Evolutionary conservation across 2,113 vertebrate species (phyloP).

Genomic region (Muntiacus muntjak): DNA sequence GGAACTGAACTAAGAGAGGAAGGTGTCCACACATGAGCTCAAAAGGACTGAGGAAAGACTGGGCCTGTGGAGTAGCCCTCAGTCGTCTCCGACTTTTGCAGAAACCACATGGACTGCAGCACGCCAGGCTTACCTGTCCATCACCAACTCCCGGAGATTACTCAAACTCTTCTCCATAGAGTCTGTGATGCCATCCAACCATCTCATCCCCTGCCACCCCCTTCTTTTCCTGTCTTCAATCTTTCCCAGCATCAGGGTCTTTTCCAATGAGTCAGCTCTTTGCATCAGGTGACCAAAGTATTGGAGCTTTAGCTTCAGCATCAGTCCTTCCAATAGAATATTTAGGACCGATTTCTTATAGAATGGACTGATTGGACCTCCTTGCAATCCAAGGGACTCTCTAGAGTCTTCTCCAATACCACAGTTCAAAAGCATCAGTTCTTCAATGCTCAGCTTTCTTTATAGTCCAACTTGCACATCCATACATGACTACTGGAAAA

Average conservation of each 20-base stretch:
- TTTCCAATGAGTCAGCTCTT: not conserved
- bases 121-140: no score
- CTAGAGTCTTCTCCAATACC: not conserved
- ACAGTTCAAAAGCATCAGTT: not conserved
- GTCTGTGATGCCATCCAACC: not conserved
- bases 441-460: not conserved
- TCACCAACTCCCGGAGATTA: not conserved
- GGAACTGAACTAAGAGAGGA: not conserved
- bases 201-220: fast-evolving
- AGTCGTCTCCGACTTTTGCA: not conserved
- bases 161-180: not conserved
- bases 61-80: not conserved
- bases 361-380: not conserved
- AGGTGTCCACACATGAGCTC: not conserved
- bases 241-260: not conserved
- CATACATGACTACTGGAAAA: not conserved
- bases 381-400: not conserved
- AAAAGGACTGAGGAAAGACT: not conserved
- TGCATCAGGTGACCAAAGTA: not conserved
- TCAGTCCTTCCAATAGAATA: not conserved
- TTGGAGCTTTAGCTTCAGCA: not conserved
- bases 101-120: no score
- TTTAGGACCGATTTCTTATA: not conserved
- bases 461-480: not conserved
- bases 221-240: not conserved